A percentile compares a stretch with the other conserved stretches of the same genome.
Evolutionary conservation across 2,888 invertebrate genomes (phyloP).

Genomic region (Heliconius cydno): DNA sequence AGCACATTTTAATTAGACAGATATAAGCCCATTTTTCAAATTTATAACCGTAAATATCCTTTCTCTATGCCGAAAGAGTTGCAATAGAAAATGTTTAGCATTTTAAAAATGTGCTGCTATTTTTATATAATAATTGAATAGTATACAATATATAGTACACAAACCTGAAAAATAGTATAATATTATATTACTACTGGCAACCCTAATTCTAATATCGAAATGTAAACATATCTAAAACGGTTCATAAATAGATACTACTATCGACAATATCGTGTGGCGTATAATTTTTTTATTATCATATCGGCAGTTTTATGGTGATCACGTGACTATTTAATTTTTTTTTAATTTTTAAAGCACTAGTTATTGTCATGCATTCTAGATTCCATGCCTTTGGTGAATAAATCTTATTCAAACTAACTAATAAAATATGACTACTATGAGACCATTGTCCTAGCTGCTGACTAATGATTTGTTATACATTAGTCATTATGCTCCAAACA

Average conservation of each 20-base stretch:
- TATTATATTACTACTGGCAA: background rate
- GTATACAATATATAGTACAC: no score
- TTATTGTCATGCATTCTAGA: conserved; percentile 82
- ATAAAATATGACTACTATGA: conserved; percentile 62
- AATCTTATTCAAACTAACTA: conserved; percentile 34
- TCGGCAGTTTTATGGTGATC: conserved; percentile 29
- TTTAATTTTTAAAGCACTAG: conserved; percentile 68
- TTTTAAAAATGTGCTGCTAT: no score
- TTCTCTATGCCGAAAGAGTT: background rate
- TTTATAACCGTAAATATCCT: background rate
- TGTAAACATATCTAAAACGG: conserved; percentile 45
- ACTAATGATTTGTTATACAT: background rate
- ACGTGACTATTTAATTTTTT: conserved; percentile 47
- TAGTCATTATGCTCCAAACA: conserved; percentile 16
- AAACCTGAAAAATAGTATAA: background rate
- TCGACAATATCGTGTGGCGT: conserved; percentile 46
- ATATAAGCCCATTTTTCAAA: background rate
- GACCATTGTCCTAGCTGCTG: conserved; percentile 61
- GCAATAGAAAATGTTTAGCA: background rate
- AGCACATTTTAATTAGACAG: background rate
- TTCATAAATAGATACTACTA: conserved; percentile 51
- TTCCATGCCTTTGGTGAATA: conserved; percentile 45
- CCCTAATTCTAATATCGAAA: conserved; percentile 22
- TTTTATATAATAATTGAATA: no score
- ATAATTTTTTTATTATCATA: conserved; percentile 27